phyloP scores from a whole-genome alignment of 2,113 vertebrate species.

The Seriola dumerili region DNA sequence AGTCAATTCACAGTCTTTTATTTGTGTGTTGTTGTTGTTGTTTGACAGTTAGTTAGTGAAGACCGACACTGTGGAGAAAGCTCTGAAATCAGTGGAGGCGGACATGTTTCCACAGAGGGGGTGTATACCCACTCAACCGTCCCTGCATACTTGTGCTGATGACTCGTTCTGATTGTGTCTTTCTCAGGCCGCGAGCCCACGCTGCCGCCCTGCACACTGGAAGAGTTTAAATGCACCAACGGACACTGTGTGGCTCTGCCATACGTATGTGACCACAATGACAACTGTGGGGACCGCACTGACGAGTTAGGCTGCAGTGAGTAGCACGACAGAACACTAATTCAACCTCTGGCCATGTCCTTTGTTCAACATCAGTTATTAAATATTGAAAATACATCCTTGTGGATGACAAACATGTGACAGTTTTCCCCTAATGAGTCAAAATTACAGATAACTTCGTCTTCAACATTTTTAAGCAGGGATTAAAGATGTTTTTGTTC shows the following conservation, averaged over 20 bases:
- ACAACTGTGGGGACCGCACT: conserved; percentile 92
- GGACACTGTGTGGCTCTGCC: conserved; percentile 88
- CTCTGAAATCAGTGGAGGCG: conserved; percentile 28
- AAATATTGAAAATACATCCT: neutral
- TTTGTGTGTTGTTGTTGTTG: neutral
- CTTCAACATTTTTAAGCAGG: neutral
- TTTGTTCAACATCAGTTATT: neutral
- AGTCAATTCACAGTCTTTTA: neutral
- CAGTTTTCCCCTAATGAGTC: neutral
- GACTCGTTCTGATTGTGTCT: conserved; percentile 38
- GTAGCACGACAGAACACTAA: conserved; percentile 63
- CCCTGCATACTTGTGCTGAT: conserved; percentile 12
- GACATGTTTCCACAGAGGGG: neutral
- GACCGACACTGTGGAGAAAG: conserved; percentile 8
- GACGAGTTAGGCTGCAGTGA: conserved; percentile 95
- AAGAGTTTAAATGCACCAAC: conserved; percentile 93
- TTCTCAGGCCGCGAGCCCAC: conserved; percentile 88
- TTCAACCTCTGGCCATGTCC: neutral
- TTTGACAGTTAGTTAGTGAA: neutral
- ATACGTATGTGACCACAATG: conserved; percentile 91
- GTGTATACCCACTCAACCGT: conserved; percentile 25
- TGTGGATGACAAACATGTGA: neutral
- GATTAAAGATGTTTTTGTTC: too few species aligned
- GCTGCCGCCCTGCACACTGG: conserved; percentile 87
- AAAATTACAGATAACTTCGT: neutral